Evolutionary conservation across 2,888 invertebrate genomes (phyloP), one percentile per base, ranked within the genome.

Genomic region (Mesorhabditis spiculigera): DNA sequence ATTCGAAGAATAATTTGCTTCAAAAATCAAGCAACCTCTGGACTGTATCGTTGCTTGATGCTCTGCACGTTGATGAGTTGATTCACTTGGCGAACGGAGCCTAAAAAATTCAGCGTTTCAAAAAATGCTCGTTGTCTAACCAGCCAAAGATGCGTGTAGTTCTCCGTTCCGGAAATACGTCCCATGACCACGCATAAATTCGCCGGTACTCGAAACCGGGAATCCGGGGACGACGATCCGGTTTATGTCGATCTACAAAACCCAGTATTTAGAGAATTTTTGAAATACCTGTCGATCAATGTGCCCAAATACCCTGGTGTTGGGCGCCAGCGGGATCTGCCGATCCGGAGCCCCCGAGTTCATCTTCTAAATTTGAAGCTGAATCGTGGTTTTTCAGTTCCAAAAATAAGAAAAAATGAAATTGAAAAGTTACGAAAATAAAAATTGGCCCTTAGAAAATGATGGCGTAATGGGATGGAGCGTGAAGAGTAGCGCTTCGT

Each of bases 61-160:
- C 97, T 95, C 77, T 91, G 90, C 4, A 98, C 92, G 67, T 93
- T 93, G 73, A 97, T 92, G 71, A 98, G 89, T 87, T 95, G 94
- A 87, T 97, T 97, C 0, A 97, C 94, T 88, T 93, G 92, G 85
- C 95, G 93, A 85, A 94, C 91, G 28, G 93, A 91, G 8, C 58
- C 58, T 50, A n/a, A 50, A 50, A 50, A 50, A 10, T 50, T 3
- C n/a, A 10, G 0, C 1, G 0, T 50, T 13, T 13, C 8, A 10
- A 50, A 50, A 50, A 13, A 2, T n/a, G n/a, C 8, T 50, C 58
- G 8, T 50, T n/a, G n/a, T 13, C 58, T 13, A 50, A 43, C 98
- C 98, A 61, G 95, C 95, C 0, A 97, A 93, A 0, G 96, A 94
- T 0, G 97, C 91, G 87, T 93, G 91, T 61, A 97, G 89, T 68